These are phyloP conservation scores for Brachionus plicatilis DNA, from an alignment of 1,140 invertebrate genomes.

Conservation along the genomic window DNA sequence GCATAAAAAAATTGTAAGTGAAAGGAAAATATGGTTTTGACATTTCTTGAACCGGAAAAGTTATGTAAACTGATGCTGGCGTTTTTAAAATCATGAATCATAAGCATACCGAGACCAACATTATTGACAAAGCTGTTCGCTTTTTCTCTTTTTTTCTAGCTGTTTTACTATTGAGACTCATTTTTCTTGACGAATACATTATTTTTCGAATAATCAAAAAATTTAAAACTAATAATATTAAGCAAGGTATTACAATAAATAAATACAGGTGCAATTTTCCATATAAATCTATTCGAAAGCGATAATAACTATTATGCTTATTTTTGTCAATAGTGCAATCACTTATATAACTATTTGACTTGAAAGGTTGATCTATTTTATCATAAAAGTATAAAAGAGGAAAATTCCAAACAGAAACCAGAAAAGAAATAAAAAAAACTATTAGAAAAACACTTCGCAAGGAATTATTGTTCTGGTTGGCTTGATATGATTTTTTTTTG, in stretches of 20 bases:
- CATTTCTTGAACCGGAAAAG: constrained; percentile 37
- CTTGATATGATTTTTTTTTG: neutral
- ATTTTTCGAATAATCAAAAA: constrained; percentile 28
- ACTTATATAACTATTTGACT: neutral
- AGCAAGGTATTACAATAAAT: constrained; percentile 31
- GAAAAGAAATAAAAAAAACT: neutral
- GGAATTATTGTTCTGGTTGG: neutral
- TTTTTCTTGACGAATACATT: neutral
- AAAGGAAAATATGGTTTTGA: constrained; percentile 20
- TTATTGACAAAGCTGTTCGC: constrained; percentile 13
- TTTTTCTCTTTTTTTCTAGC: constrained; percentile 27
- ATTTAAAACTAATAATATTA: constrained; percentile 22
- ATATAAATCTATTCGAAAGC: constrained; percentile 1
- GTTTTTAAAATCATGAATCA: constrained; percentile 39
- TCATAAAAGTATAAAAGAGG: constrained; percentile 27
- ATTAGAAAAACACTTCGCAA: neutral
- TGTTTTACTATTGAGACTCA: neutral
- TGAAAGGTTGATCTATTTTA: neutral
- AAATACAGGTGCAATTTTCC: constrained; percentile 31
- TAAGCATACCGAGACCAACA: neutral
- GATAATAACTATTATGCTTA: neutral
- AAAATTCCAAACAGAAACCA: neutral
- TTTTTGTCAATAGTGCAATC: constrained; percentile 28
- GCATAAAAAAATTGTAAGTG: constrained; percentile 33
- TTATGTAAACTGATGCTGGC: constrained; percentile 28